phyloP scores from a whole-genome alignment of 2,797 vertebrate genomes.

The Brachyalestes nurse region DNA sequence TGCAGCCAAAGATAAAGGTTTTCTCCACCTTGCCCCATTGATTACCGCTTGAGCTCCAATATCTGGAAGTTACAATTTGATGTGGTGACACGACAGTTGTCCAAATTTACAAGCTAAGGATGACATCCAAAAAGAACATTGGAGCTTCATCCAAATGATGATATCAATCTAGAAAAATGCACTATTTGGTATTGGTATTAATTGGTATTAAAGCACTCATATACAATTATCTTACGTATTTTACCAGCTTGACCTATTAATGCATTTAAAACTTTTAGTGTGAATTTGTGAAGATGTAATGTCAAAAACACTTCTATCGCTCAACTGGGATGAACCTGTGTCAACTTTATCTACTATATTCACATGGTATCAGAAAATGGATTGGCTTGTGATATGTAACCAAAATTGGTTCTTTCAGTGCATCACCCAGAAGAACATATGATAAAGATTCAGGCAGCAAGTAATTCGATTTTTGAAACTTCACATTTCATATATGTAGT shows the following conservation, averaged over 20 bases:
- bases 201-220: background rate
- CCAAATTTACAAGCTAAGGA: no score
- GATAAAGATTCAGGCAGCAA: background rate
- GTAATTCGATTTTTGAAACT: background rate
- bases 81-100: no score
- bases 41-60: background rate
- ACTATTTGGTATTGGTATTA: background rate
- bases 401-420: background rate
- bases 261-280: no score
- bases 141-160: background rate
- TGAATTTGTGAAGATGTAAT: no score
- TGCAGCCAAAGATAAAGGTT: no score
- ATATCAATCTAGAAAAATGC: background rate
- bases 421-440: background rate
- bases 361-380: background rate
- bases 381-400: background rate
- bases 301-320: no score
- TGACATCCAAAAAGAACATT: background rate
- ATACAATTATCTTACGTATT: no score
- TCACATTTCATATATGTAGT: constrained; percentile 59
- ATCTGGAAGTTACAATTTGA: no score
- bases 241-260: no score
- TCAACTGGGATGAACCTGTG: no score
- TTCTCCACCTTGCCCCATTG: background rate
- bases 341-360: no score